Conservation (phyloP, 2,113 vertebrate genomes). For the Indicator maculatus region DNA sequence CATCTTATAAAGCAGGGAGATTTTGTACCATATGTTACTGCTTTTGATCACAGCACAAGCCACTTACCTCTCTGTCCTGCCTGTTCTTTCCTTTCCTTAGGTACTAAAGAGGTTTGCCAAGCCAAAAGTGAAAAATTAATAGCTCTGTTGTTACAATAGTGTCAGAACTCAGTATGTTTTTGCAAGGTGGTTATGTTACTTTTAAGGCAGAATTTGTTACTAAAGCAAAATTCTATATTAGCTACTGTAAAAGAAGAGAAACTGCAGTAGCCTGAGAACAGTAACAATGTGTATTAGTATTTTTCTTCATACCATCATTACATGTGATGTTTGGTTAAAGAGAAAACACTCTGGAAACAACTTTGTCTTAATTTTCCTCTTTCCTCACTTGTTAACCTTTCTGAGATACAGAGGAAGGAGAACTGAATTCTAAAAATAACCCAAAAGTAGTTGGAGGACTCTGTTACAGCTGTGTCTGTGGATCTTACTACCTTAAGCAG, state of each 20-base stretch:
- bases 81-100: neutral
- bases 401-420: neutral
- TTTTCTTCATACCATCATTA: neutral
- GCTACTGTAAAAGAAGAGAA: neutral
- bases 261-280: neutral
- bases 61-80: neutral
- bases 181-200: neutral
- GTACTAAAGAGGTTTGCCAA: neutral
- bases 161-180: neutral
- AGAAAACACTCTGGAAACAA: neutral
- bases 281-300: neutral
- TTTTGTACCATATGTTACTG: neutral
- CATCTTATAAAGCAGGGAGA: neutral
- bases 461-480: neutral
- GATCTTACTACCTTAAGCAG: neutral
- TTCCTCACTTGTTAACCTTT: neutral
- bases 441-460: neutral
- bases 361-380: neutral
- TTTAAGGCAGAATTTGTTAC: neutral
- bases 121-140: neutral
- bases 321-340: neutral
- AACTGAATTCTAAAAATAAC: neutral
- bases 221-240: neutral
- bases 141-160: neutral
- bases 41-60: neutral